Evolutionary conservation across 2,888 invertebrate species (phyloP).

Genomic region (Pseudoips prasinana): DNA sequence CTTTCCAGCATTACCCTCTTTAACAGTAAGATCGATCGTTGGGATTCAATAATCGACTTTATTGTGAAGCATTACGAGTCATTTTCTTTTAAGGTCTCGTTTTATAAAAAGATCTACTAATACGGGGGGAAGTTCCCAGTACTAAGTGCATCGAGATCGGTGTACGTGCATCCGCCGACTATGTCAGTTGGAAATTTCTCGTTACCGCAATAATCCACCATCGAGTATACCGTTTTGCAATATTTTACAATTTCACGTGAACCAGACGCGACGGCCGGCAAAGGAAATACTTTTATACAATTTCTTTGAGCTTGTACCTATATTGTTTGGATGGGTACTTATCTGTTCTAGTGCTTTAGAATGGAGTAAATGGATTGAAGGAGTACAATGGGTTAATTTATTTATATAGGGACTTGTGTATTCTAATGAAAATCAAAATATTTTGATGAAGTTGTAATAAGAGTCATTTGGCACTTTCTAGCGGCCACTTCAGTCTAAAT

Average conservation of each 20-base stretch:
- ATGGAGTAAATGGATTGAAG: slow-evolving; percentile 1
- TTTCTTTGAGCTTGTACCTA: slow-evolving; percentile 30
- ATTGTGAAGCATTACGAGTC: slow-evolving; percentile 19
- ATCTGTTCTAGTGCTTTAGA: slow-evolving; percentile 11
- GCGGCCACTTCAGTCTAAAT: too few relatives aligned
- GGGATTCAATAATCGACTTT: slow-evolving; percentile 30
- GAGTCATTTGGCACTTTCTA: too few relatives aligned
- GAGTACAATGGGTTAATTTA: too few relatives aligned
- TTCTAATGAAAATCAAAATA: too few relatives aligned
- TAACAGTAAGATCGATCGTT: slow-evolving; percentile 26
- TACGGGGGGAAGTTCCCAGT: slow-evolving; percentile 37
- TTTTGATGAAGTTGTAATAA: too few relatives aligned
- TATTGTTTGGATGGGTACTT: slow-evolving; percentile 24
- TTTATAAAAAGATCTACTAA: slow-evolving; percentile 35
- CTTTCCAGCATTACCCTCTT: slow-evolving; percentile 25
- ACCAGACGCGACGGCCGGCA: slow-evolving; percentile 17
- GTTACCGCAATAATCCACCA: slow-evolving; percentile 77
- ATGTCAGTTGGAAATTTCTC: slow-evolving; percentile 77
- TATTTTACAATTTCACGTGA: slow-evolving; percentile 63
- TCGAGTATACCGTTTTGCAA: slow-evolving; percentile 51
- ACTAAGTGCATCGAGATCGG: slow-evolving; percentile 75
- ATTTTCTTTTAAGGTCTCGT: slow-evolving; percentile 16
- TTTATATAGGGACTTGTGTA: too few relatives aligned
- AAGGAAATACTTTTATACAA: slow-evolving; percentile 35
- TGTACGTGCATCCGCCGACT: slow-evolving; percentile 72